These are phyloP conservation scores for Apodemia zela DNA, from an alignment of 2,888 invertebrate species.

Conservation along the genomic window DNA sequence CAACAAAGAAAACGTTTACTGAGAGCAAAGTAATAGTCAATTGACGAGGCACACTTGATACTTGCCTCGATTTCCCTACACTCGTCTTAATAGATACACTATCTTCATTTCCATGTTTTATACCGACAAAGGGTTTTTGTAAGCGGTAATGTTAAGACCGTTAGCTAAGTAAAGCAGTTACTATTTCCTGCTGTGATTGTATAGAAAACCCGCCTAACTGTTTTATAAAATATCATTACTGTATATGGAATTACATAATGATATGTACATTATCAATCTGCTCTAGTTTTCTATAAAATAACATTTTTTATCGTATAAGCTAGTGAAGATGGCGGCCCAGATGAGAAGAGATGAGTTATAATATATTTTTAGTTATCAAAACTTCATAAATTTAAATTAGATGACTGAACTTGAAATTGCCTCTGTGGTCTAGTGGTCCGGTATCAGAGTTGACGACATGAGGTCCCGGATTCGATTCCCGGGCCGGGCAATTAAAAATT, in stretches of 20 bases:
- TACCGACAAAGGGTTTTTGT: constrained; percentile 11
- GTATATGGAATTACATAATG: no score
- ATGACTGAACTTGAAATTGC: no score
- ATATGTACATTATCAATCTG: background rate
- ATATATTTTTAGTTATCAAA: background rate
- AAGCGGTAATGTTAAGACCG: background rate
- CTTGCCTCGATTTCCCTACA: background rate
- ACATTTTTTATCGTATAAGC: background rate
- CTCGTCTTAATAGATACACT: background rate
- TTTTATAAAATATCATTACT: no score
- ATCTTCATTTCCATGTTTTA: constrained; percentile 6
- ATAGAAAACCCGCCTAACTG: background rate
- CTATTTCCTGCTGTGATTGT: constrained; percentile 1
- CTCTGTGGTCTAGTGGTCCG: no score
- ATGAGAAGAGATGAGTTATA: no score
- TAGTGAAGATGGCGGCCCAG: background rate
- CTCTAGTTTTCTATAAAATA: background rate
- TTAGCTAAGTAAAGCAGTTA: constrained; percentile 7
- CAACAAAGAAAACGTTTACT: no score
- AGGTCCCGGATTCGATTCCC: no score
- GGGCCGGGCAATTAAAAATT: no score
- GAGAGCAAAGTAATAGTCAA: background rate
- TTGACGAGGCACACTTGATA: background rate
- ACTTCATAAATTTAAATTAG: no score
- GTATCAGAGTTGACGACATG: no score